Evolutionary conservation across 2,113 vertebrate genomes (phyloP).

Genomic region (Cathartes aura): DNA sequence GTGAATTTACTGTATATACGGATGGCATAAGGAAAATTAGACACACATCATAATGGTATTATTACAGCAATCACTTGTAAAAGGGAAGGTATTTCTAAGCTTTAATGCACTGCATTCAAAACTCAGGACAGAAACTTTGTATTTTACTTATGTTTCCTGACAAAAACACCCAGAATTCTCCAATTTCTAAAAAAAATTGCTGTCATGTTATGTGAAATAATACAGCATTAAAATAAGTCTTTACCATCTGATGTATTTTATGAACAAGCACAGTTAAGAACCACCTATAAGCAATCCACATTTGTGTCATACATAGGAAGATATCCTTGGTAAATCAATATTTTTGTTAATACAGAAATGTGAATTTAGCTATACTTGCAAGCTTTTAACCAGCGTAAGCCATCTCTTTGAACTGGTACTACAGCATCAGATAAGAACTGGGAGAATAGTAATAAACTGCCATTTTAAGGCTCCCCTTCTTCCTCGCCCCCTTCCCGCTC

Average conservation of each 20-base stretch:
- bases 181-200: neutral
- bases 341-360: neutral
- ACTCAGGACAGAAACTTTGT: neutral
- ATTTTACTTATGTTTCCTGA: neutral
- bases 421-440: neutral
- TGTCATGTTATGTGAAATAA: neutral
- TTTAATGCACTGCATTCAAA: neutral
- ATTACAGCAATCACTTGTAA: neutral
- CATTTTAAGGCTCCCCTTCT: neutral
- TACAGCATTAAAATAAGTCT: neutral
- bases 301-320: neutral
- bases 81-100: neutral
- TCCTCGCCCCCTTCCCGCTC: too few species aligned
- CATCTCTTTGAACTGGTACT: neutral
- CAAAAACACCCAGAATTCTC: neutral
- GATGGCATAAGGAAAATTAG: neutral
- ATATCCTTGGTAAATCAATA: neutral
- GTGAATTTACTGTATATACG: neutral
- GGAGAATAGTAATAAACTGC: neutral
- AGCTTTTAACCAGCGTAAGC: neutral
- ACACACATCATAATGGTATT: neutral
- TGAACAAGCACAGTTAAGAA: neutral
- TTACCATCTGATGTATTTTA: neutral
- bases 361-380: neutral
- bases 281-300: neutral